phyloP scores from a whole-genome alignment of 2,888 invertebrate species.

The Ctena decussata region DNA sequence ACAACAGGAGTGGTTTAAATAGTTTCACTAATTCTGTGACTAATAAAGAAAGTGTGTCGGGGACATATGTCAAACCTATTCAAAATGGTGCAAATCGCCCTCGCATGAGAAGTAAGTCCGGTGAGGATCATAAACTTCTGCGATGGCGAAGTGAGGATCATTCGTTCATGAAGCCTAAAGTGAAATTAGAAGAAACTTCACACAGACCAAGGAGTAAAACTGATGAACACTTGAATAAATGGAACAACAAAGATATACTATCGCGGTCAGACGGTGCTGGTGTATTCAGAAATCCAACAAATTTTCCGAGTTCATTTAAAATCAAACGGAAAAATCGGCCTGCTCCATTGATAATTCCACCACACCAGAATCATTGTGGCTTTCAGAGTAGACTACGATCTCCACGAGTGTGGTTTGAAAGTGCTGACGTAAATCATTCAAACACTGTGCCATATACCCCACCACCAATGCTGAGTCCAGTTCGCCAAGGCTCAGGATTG shows the following conservation, averaged over 20 bases:
- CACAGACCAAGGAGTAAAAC: constrained; percentile 73
- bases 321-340: constrained; percentile 86
- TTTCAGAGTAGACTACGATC: constrained; percentile 89
- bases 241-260: constrained; percentile 73
- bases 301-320: constrained; percentile 88
- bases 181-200: constrained; percentile 75
- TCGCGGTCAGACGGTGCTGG: constrained; percentile 90
- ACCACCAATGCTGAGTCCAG: constrained; percentile 97
- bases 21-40: constrained; percentile 39
- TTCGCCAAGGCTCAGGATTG: constrained; percentile 95
- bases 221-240: constrained; percentile 65
- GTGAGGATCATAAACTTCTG: constrained; percentile 77
- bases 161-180: constrained; percentile 78
- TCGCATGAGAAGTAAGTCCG: constrained; percentile 80
- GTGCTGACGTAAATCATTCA: constrained; percentile 73
- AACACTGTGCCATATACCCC: constrained; percentile 93
- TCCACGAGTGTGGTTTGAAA: constrained; percentile 84
- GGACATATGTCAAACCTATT: constrained; percentile 43
- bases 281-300: constrained; percentile 93
- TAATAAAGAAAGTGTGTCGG: constrained; percentile 39
- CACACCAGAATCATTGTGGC: constrained; percentile 86
- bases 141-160: constrained; percentile 79
- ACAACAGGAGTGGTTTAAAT: background rate
- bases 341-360: constrained; percentile 87
- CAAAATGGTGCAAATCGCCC: constrained; percentile 54